Base-by-base conservation (phyloP, 2,888 invertebrate genomes). In the Drosophila flavopinicola region DNA sequence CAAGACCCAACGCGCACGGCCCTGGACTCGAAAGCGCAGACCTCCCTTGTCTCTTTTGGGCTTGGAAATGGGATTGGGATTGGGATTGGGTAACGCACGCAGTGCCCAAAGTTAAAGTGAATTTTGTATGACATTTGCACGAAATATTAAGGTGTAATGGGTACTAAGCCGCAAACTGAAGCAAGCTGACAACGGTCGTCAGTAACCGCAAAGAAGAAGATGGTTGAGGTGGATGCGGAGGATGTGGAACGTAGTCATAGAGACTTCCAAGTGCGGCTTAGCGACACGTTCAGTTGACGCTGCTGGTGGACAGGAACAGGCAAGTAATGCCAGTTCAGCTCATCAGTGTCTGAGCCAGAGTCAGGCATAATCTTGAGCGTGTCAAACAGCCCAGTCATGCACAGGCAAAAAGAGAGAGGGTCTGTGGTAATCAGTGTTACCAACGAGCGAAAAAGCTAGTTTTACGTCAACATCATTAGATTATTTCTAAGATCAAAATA, bases 101-200 rank as follows among this genome's bases (percentile, higher is more conserved):
- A 60, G 44, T 51, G 61, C 61, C 64, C 57, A 68, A 57, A 59
- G 45, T 75, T 75, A 75, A 79, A 78, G 66, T 85, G 84, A 70
- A 83, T 85, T 73, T 70, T 76, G 57, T 74, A 85, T 85, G 87
- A 78, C 87, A 66, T 68, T 86, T 78, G 82, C 85, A 78, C 75
- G 85, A 78, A 72, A 80, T 86, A 80, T 80, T 78, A 72, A 82
- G 87, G 82, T 73, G 72, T 75, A 75, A 78, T 80, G 82, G 69
- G 75, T 57, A 72, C 75, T 71, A 75, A 82, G 77, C 63, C 56
- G 59, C 76, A 63, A 48, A 64, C 79, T 79, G 66, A 57, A 27
- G 49, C 67, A 78, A 83, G 76, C 79, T 78, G 52, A 78, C 78
- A 82, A 57, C 75, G 68, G 61, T 65, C 52, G 33, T 35, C 44